These are phyloP conservation scores for Sparus aurata DNA, from an alignment of 2,797 vertebrate species.

Conservation along the genomic window DNA sequence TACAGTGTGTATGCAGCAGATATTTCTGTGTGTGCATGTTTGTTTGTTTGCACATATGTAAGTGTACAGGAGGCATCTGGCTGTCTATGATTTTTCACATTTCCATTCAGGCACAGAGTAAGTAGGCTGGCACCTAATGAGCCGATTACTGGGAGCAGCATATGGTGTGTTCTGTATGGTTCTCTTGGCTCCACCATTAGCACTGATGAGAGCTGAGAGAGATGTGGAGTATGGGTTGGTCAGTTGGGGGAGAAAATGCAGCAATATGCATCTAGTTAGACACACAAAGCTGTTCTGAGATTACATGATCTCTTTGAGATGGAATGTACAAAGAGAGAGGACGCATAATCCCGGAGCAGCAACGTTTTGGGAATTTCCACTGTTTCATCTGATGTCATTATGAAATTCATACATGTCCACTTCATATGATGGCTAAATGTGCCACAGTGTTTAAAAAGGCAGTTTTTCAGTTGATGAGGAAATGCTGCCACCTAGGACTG, in stretches of 20 bases:
- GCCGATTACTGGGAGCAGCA: slow-evolving; percentile 77
- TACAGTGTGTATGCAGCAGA: background rate
- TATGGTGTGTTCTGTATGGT: slow-evolving; percentile 77
- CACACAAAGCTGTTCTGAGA: slow-evolving; percentile 32
- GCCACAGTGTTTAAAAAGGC: slow-evolving; percentile 9
- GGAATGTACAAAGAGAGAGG: slow-evolving; percentile 30
- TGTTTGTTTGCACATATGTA: slow-evolving; percentile 45
- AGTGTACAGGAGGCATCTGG: slow-evolving; percentile 65
- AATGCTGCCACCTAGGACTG: slow-evolving; percentile 15
- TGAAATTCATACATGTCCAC: slow-evolving; percentile 43
- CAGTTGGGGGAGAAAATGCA: slow-evolving; percentile 44
- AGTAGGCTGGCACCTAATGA: slow-evolving; percentile 80
- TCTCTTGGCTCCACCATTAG: slow-evolving; percentile 75
- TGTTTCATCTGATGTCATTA: slow-evolving; percentile 53
- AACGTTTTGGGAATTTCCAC: slow-evolving; percentile 17
- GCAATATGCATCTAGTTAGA: slow-evolving; percentile 33
- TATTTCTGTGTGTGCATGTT: background rate
- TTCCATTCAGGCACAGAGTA: slow-evolving; percentile 70
- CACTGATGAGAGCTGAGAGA: slow-evolving; percentile 64
- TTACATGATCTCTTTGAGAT: slow-evolving; percentile 15
- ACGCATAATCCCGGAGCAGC: background rate
- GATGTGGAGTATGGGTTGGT: slow-evolving; percentile 54
- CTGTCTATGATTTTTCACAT: slow-evolving; percentile 60
- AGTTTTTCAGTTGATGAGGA: slow-evolving; percentile 57
- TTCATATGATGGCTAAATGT: slow-evolving; percentile 33